phyloP scores from a whole-genome alignment of 2,113 vertebrate genomes.

The Epinephelus lanceolatus region DNA sequence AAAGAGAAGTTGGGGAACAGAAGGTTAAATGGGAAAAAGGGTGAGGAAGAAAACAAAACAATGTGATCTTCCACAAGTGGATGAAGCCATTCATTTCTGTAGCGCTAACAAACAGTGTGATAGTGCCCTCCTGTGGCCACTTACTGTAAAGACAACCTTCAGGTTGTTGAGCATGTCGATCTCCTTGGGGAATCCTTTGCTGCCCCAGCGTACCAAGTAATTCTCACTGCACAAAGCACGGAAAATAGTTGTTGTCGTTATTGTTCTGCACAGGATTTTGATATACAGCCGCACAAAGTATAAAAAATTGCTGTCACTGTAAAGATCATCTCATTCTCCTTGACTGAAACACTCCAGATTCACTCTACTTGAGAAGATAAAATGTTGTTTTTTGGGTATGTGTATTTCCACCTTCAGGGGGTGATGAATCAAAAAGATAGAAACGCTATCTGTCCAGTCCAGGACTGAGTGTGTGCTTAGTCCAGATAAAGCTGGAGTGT shows the following conservation, averaged over 20 bases:
- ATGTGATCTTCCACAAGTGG: slow-evolving; percentile 1
- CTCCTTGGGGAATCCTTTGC: slow-evolving; percentile 94
- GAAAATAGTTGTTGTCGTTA: neutral
- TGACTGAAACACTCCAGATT: neutral
- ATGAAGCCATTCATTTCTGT: neutral
- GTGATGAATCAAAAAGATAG: neutral
- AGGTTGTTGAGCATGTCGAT: slow-evolving; percentile 98
- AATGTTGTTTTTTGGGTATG: neutral
- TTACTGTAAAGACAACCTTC: slow-evolving; percentile 98
- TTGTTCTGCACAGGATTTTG: neutral
- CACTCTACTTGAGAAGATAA: neutral
- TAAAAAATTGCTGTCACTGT: neutral
- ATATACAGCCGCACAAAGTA: neutral
- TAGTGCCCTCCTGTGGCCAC: slow-evolving; percentile 79
- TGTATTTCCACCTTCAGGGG: neutral
- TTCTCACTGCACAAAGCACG: slow-evolving; percentile 89
- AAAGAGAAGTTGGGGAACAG: neutral
- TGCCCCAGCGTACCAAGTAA: slow-evolving; percentile 97
- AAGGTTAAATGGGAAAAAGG: neutral
- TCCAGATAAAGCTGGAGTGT: slow-evolving; percentile 2
- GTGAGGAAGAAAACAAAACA: neutral
- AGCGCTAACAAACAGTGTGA: slow-evolving; percentile 7
- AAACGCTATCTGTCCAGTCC: neutral
- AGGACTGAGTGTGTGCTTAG: neutral
- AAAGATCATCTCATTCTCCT: neutral